phyloP scores from a whole-genome alignment of 2,888 invertebrate genomes.

The Alitta virens region DNA sequence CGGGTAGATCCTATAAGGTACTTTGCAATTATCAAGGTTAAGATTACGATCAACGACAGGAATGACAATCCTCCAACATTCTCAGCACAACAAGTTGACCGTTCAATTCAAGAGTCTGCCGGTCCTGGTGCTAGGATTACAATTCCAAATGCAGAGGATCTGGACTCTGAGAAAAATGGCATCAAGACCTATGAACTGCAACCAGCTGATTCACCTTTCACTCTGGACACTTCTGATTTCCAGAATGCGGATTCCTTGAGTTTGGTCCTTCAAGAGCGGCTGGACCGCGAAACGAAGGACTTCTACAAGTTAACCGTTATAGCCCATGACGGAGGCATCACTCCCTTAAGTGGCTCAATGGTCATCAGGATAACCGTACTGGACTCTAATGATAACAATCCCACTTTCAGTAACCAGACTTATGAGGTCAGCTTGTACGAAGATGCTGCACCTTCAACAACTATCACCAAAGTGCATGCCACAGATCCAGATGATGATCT shows the following conservation, averaged over 20 bases:
- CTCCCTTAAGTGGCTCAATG: slow-evolving; percentile 22
- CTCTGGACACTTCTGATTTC: slow-evolving; percentile 19
- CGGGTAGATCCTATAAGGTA: slow-evolving; percentile 25
- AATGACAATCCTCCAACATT: slow-evolving; percentile 50
- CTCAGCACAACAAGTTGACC: slow-evolving; percentile 13
- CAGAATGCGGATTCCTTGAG: slow-evolving; percentile 22
- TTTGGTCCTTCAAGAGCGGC: slow-evolving; percentile 16
- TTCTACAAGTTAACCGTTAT: slow-evolving; percentile 18
- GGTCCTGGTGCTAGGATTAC: slow-evolving; percentile 14
- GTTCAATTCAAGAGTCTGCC: slow-evolving; percentile 22
- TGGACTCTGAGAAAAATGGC: slow-evolving; percentile 22
- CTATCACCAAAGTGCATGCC: slow-evolving; percentile 22
- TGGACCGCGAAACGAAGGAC: slow-evolving; percentile 25
- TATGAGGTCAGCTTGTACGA: slow-evolving; percentile 20
- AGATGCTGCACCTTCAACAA: slow-evolving; percentile 18
- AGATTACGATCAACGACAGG: slow-evolving; percentile 42
- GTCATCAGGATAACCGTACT: slow-evolving; percentile 13
- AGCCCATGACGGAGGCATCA: slow-evolving; percentile 26
- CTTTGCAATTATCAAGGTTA: slow-evolving; percentile 36
- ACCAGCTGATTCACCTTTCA: slow-evolving; percentile 16
- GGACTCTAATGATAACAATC: slow-evolving; percentile 41
- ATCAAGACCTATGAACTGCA: slow-evolving; percentile 21
- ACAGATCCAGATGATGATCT: slow-evolving; percentile 19
- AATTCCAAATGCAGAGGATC: slow-evolving; percentile 26
- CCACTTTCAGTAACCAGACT: slow-evolving; percentile 28